Base-by-base conservation (phyloP, 2,888 invertebrate genomes). In the Beris chalybata region DNA sequence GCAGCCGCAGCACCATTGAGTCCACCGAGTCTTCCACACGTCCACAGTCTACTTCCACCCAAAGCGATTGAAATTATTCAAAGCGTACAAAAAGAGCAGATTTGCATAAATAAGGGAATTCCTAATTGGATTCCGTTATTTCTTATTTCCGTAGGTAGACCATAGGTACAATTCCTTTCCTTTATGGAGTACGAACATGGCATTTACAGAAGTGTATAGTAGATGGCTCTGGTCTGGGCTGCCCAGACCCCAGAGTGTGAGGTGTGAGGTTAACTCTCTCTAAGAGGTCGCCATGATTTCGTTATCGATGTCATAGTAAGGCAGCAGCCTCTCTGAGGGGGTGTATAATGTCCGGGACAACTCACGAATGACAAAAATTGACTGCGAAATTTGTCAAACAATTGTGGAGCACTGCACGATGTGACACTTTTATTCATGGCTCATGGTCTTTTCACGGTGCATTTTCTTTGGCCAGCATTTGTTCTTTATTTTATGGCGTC, bases 81-180 rank as follows among this genome's bases (percentile, higher is more conserved):
- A 52, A 43, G 50, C 31, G 38, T 29, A 61, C 43, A 50, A 61
- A 61, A 61, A 61, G 31, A 30, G 58, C 4, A 50, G 47, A 61
- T 61, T 61, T 61, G 52, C 61, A 61, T 61, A 61, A 61, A 52
- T 50, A 50, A 32, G 61, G 52, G 61, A 61, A 61, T 61, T 61
- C 61, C 61, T 61, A 61, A 61, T 61, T 61, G 61, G 61, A 61
- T n/a, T 61, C 61, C 61, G 61, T 61, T 61, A 52, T 13, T 52
- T 50, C 50, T 38, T 61, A 61, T 61, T 61, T 61, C 61, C 52
- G 50, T 50, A 31, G 50, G 50, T 50, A 31, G 50, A 61, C 11
- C 22, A 11, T 22, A 22, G 22, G 22, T 9, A 9, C 38, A 9
- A 7, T 38, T 38, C 38, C 38, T 38, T 9, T 38, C 38, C 38